Conservation (phyloP, 1,140 invertebrate species). For the Drosophila eugracilis region DNA sequence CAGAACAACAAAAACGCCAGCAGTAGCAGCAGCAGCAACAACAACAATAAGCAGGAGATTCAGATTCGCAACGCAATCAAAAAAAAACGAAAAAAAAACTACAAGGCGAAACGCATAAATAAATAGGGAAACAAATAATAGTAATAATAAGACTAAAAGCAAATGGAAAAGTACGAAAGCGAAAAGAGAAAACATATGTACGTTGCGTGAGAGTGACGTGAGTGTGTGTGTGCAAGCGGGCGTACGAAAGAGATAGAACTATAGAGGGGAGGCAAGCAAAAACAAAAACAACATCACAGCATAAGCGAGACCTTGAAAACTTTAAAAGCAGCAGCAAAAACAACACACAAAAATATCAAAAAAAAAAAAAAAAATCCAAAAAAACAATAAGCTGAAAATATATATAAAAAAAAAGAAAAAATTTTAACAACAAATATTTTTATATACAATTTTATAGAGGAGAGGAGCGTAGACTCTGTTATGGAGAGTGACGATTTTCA, state of each 20-base stretch:
- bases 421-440: conserved; percentile 25
- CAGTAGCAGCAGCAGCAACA: conserved; percentile 6
- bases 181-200: conserved; percentile 66
- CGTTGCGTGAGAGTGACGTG: conserved; percentile 53
- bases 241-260: conserved; percentile 16
- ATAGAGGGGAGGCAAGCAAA: conserved; percentile 45
- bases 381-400: conserved; percentile 13
- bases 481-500: conserved; percentile 75
- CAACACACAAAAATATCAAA: conserved; percentile 2
- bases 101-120: conserved; percentile 66
- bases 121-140: conserved; percentile 49
- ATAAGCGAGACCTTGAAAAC: conserved; percentile 77
- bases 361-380: conserved; percentile 25
- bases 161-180: conserved; percentile 54
- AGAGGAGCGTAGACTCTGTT: conserved; percentile 53
- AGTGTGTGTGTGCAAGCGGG: conserved; percentile 14
- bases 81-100: conserved; percentile 32
- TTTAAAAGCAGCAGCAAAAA: conserved; percentile 65
- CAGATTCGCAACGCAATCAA: conserved; percentile 78
- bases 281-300: conserved; percentile 41
- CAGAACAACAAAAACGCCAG: conserved; percentile 35
- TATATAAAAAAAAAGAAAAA: neutral
- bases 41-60: conserved; percentile 50
- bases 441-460: conserved; percentile 20
- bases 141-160: conserved; percentile 38